Percentiles rank a stretch among this genome's conserved stretches.
Evolutionary conservation across 2,888 invertebrate genomes (phyloP).

Genomic region (Leptogaster cylindrica): DNA sequence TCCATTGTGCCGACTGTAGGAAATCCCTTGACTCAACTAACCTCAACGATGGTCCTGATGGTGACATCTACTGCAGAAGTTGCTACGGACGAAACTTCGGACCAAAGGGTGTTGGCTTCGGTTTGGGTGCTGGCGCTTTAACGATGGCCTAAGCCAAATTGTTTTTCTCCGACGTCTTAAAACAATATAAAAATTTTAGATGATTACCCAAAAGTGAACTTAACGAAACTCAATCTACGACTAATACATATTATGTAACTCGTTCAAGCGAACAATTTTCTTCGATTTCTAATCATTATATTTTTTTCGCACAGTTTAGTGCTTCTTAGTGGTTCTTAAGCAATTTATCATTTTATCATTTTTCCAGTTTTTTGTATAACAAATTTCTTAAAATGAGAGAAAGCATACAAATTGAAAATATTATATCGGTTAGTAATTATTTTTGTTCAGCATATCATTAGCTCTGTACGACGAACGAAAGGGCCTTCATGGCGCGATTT

Average conservation of each 20-base stretch:
- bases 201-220: constrained; percentile 23
- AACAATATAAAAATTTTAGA: constrained; percentile 10
- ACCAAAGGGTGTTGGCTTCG: constrained; percentile 88
- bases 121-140: constrained; percentile 88
- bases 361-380: constrained; percentile 9
- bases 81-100: constrained; percentile 89
- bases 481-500: constrained; percentile 34
- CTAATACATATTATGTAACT: constrained; percentile 21
- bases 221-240: constrained; percentile 29
- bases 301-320: constrained; percentile 12
- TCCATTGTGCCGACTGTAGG: constrained; percentile 87
- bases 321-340: constrained; percentile 19
- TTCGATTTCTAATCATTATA: constrained; percentile 24
- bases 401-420: constrained; percentile 7
- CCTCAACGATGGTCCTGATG: constrained; percentile 89
- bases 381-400: not conserved
- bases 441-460: constrained; percentile 26
- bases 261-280: constrained; percentile 22
- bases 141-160: constrained; percentile 76
- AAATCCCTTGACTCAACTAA: constrained; percentile 90
- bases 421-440: not conserved
- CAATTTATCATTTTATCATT: constrained; percentile 9
- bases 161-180: not conserved
- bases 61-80: constrained; percentile 90
- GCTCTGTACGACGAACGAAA: constrained; percentile 32